Percentiles rank a stretch among this genome's conserved stretches.
These are phyloP conservation scores for Pteronotus mesoamericanus DNA, from an alignment of 2,797 vertebrate genomes.

Conservation along the genomic window DNA sequence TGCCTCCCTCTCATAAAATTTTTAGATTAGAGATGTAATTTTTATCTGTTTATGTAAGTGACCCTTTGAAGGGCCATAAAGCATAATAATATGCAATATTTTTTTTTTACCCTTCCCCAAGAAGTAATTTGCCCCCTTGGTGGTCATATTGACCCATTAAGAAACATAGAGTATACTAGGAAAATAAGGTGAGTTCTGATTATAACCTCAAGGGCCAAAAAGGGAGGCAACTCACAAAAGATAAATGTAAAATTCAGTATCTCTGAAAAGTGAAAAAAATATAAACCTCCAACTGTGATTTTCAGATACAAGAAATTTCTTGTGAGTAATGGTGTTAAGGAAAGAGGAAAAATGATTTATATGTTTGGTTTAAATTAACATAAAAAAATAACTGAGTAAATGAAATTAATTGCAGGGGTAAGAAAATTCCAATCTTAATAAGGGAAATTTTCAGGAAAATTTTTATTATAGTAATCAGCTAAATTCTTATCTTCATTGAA, in stretches of 20 bases:
- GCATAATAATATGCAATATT: not conserved
- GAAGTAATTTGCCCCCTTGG: not conserved
- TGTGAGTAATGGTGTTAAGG: not conserved
- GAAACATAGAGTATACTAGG: conserved; percentile 9
- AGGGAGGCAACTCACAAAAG: conserved; percentile 13
- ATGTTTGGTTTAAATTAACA: not conserved
- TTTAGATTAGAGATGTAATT: not conserved
- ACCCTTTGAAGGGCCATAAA: not conserved
- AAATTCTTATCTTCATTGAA: not conserved
- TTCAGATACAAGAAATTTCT: conserved; percentile 19
- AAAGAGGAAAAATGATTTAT: conserved; percentile 11
- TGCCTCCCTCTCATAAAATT: not conserved
- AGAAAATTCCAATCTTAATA: conserved; percentile 25
- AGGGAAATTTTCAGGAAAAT: not conserved
- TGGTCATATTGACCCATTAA: not conserved
- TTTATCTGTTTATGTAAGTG: not conserved
- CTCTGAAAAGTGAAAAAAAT: conserved; percentile 34
- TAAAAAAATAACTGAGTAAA: not conserved
- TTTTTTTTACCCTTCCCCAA: not conserved
- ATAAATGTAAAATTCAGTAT: not conserved
- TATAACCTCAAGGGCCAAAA: conserved; percentile 37
- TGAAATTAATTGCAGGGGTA: not conserved
- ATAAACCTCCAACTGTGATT: not conserved
- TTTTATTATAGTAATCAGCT: not conserved
- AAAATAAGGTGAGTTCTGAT: conserved; percentile 34